phyloP scores from a whole-genome alignment of 2,797 vertebrate genomes.

The Hippopotamyrus pictus region DNA sequence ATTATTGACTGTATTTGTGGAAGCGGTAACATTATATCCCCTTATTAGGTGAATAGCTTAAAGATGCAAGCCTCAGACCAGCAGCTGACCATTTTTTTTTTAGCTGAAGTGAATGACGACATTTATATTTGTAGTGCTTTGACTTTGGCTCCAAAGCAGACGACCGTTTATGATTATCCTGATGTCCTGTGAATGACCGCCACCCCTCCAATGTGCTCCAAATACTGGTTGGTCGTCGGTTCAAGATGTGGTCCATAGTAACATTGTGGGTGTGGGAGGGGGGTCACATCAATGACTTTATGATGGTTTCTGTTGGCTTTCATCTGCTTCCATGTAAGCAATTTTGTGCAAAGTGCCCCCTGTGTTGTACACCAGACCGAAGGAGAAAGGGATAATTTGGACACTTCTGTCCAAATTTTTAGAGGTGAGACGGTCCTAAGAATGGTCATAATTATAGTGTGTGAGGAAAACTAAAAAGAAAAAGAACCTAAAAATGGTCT shows the following conservation, averaged over 20 bases:
- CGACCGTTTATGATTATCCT: not conserved
- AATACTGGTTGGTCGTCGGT: not conserved
- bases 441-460: conserved; percentile 15
- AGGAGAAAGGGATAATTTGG: not conserved
- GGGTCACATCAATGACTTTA: not conserved
- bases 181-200: not conserved
- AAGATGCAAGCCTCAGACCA: not conserved
- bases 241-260: not conserved
- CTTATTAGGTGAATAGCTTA: not conserved
- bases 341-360: not conserved
- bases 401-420: not conserved
- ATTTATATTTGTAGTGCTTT: not conserved
- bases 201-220: not conserved
- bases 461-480: not conserved
- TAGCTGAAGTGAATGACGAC: not conserved
- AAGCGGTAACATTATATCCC: not conserved
- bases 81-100: not conserved
- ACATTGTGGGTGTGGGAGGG: not conserved
- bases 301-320: not conserved
- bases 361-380: not conserved
- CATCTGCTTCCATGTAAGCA: not conserved
- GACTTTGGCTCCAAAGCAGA: not conserved
- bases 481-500: not conserved
- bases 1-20: not conserved
- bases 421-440: not conserved